Base-by-base conservation (phyloP, 2,888 invertebrate species). In the Orthosia gracilis region DNA sequence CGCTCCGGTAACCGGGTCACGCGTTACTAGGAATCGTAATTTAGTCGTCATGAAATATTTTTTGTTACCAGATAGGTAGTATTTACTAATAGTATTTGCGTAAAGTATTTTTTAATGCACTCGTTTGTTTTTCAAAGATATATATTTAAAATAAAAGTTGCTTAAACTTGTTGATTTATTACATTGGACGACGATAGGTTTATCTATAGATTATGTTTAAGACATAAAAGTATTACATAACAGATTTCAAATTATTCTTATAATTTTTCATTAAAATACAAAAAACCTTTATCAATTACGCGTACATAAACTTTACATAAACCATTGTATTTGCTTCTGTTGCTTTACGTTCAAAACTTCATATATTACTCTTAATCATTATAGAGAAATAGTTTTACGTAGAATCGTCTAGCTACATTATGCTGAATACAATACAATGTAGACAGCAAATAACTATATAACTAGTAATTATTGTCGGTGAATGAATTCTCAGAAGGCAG, bases 401-500 rank as follows among this genome's bases (percentile, higher is more conserved):
- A 84, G 87, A 90, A 90, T 82, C 68, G 75, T 78, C 81, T 78
- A 78, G 80, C 73, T 81, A 85, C 81, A 82, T 84, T 72, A 78
- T 9, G n/a, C 61, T 69, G 78, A 73, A 75, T 85, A 75, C 55
- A 89, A 86, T 86, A 87, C 83, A 88, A 91, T 89, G 88, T 90
- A 89, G 88, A 91, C 91, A 90, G 90, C 82, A 88, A 85, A 92
- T 92, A 92, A 89, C 90, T 91, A 87, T 89, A 89, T 92, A 91
- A 91, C 92, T 92, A 85, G 80, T 83, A 84, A 90, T 91, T 91
- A 88, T 87, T 88, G 86, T 91, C 86, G 86, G 89, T 93, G 94
- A 94, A 95, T 94, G 93, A 93, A 91, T 94, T 95, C 95, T 92
- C 76, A 89, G 95, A 95, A 95, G 89, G 90, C 90, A 88, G 90